Percentiles rank a stretch among this genome's conserved stretches.
Evolutionary conservation across 1,140 invertebrate genomes (phyloP).

Genomic region (Trinorchestia longiramus): DNA sequence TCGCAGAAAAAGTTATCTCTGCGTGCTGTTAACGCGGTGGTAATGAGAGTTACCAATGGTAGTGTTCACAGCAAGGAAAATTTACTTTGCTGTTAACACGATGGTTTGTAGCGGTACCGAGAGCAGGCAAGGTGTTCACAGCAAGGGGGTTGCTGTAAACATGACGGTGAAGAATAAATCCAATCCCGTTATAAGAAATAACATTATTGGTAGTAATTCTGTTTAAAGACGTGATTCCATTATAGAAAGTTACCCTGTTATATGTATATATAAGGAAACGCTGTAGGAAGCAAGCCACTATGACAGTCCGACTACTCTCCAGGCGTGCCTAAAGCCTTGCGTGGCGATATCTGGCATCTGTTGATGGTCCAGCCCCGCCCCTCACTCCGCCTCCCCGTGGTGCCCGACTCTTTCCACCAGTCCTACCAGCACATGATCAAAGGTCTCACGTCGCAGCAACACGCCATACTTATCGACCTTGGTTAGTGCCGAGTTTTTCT

Average conservation of each 20-base stretch:
- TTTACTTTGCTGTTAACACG: too few species aligned
- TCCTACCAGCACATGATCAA: conserved; percentile 86
- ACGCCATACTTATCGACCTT: conserved; percentile 92
- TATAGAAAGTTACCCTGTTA: background rate
- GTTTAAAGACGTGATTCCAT: background rate
- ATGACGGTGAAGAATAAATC: too few species aligned
- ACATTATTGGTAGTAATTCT: background rate
- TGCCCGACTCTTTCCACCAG: conserved; percentile 79
- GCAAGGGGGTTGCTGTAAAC: too few species aligned
- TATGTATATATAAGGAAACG: background rate
- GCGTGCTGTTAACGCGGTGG: too few species aligned
- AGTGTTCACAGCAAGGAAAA: too few species aligned
- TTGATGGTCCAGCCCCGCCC: conserved; percentile 84
- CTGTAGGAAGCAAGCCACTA: background rate
- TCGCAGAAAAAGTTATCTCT: too few species aligned
- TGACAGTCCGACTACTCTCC: background rate
- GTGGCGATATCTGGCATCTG: conserved; percentile 93
- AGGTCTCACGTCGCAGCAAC: conserved; percentile 92
- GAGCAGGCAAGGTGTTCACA: too few species aligned
- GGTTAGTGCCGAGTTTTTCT: conserved; percentile 72
- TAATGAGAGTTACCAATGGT: too few species aligned
- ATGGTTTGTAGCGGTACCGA: too few species aligned
- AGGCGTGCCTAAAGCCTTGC: conserved; percentile 87
- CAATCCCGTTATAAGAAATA: background rate
- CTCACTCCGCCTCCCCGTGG: conserved; percentile 71